Base-by-base conservation (phyloP, 2,797 vertebrate genomes). In the Cuniculus paca region DNA sequence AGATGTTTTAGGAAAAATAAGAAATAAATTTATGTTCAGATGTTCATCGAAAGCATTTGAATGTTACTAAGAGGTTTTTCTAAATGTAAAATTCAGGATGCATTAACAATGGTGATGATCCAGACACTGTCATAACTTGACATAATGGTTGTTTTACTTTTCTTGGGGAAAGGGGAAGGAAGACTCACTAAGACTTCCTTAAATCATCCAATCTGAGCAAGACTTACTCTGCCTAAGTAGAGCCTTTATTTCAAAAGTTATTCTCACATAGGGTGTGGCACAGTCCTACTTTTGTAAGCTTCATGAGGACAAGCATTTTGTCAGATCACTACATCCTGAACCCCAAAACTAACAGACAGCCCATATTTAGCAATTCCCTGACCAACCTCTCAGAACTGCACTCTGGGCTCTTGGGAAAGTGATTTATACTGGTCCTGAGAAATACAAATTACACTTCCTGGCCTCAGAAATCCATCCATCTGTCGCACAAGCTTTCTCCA, bases 391-490 rank as follows among this genome's bases (percentile, higher is more conserved):
- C 34, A n/a, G 22, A 63, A 11, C 45, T 48, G 48, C 36, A 78
- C 48, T 77, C n/a, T 42, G 61, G 36, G 60, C 82, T 97, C 48
- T 83, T 78, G 75, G 77, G 63, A 77, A 36, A 63, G 12, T 61
- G 42, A 68, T 68, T 90, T 85, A 91, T 95, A 96, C 65, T 74
- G 93, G n/a, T 82, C 79, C 63, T 61, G 54, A 90, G 95, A 86
- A 92, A 88, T 95, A 97, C 86, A 88, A 95, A 95, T 95, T 93
- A 85, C 79, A 97, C 91, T 97, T 96, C 68, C 61, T 86, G 95
- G 96, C 94, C 95, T 96, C 81, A 93, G 97, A 98, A 97, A 0
- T 34, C 48, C 22, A 0, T 84, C 97, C 97, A 96, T 97, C 50
- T 48, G 86, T 97, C 81, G 60, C 83, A 83, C 2, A 90, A 80